Evolutionary conservation across 1,140 invertebrate species (phyloP).

Genomic region (Drosophila santomea): DNA sequence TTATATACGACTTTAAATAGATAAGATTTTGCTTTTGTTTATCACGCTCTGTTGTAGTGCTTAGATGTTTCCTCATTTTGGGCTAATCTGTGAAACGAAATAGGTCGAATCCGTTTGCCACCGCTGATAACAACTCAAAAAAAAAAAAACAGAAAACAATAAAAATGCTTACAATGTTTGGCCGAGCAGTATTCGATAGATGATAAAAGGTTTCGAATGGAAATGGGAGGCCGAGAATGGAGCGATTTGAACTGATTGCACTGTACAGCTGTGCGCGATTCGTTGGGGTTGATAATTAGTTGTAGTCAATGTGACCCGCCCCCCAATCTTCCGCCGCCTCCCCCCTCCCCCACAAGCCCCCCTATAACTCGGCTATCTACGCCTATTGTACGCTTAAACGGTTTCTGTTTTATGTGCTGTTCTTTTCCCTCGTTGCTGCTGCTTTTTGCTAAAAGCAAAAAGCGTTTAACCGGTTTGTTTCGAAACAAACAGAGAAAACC

Average conservation of each 20-base stretch:
- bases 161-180: conserved; percentile 59
- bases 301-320: conserved; percentile 35
- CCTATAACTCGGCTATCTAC: conserved; percentile 38
- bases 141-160: conserved; percentile 10
- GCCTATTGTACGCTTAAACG: conserved; percentile 72
- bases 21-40: not conserved
- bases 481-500: conserved; percentile 74
- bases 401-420: conserved; percentile 57
- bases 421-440: conserved; percentile 17
- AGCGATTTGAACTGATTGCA: conserved; percentile 29
- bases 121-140: conserved; percentile 37
- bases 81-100: conserved; percentile 41
- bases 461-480: conserved; percentile 74
- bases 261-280: conserved; percentile 65
- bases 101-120: conserved; percentile 24
- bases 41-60: conserved; percentile 2
- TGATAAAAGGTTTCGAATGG: conserved; percentile 35
- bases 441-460: conserved; percentile 57
- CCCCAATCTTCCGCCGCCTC: not conserved
- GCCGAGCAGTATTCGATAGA: conserved; percentile 33
- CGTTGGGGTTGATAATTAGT: conserved; percentile 72
- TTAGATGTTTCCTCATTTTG: conserved; percentile 14
- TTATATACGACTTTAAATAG: no score
- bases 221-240: conserved; percentile 31
- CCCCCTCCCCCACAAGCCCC: not conserved